phyloP scores from a whole-genome alignment of 2,888 invertebrate species.

The Trissolcus brochymenae region DNA sequence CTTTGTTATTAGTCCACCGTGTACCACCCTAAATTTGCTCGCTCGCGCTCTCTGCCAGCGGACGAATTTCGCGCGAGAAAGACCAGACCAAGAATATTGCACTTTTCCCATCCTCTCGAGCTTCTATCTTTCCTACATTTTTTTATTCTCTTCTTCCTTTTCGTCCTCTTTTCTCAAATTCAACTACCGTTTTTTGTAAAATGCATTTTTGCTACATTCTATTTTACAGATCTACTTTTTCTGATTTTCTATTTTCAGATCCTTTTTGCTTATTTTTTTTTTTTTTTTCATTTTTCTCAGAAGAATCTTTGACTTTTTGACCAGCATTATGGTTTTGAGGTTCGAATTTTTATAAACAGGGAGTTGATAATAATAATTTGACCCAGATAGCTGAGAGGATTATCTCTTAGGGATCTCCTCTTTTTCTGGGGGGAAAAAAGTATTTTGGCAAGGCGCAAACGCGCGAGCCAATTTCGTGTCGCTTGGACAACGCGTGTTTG shows the following conservation, averaged over 20 bases:
- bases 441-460: too few species aligned
- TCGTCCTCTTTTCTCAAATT: not conserved
- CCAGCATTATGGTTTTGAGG: too few species aligned
- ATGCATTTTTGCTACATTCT: not conserved
- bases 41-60: slow-evolving; percentile 64
- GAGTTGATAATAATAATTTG: slow-evolving; percentile 26
- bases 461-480: slow-evolving; percentile 8
- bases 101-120: slow-evolving; percentile 15
- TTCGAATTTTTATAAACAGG: too few species aligned
- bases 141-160: slow-evolving; percentile 3
- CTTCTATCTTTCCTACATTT: slow-evolving; percentile 3
- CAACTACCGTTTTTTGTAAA: not conserved
- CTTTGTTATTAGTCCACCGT: slow-evolving; percentile 71
- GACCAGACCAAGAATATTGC: slow-evolving; percentile 38
- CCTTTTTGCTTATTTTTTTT: too few species aligned
- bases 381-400: slow-evolving; percentile 18
- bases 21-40: slow-evolving; percentile 72
- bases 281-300: too few species aligned
- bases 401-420: not conserved
- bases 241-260: too few species aligned
- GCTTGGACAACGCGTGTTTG: slow-evolving; percentile 16
- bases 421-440: not conserved
- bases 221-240: not conserved
- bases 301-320: too few species aligned
- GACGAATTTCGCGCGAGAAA: slow-evolving; percentile 60